Base-by-base conservation (phyloP, 2,888 invertebrate species). In the Agriotes lineatus region DNA sequence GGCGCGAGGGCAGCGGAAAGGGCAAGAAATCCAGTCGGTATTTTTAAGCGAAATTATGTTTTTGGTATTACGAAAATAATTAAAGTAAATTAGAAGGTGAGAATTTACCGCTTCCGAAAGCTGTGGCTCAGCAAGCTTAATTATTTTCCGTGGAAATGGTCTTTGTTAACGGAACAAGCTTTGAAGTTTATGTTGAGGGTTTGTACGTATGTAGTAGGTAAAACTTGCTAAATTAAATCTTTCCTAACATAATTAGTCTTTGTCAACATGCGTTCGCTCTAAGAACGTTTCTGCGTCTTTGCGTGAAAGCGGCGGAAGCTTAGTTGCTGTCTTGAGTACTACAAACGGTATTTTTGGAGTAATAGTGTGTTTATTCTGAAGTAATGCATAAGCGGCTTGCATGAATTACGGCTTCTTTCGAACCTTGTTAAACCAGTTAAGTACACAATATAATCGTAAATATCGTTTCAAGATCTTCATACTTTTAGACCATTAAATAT, bases 21-120 rank as follows among this genome's bases (percentile, higher is more conserved):
- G 48, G 57, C 52, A 37, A 54, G 39, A 54, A 52, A 59, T 60
- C 30, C 37, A 39, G 37, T 35, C 54, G 33, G 66, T 57, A 66
- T 59, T 66, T 66, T 59, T 16, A 12, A 20, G 66, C 10, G 30
- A 54, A 66, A 66, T 54, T 60, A 66, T 66, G 64, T 64, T 64
- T 62, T 64, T 57, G 48, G 57, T 58, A 54, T 58, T 64, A 57
- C 57, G 57, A 58, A 48, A 64, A 64, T 58, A 58, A 64, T 64
- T 64, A 64, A 64, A 64, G 57, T 64, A 64, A 64, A 64, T 64
- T 64, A 64, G 64, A 64, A 64, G 64, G 64, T 64, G 64, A 19
- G 44, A 64, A 64, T 64, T 64, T 64, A 64, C 22, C 45, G 64
- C 57, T 58, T 64, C 58, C 64, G 64, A 64, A 64, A 58, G 63